These are phyloP conservation scores for Falco columbarius DNA, from an alignment of 2,797 vertebrate genomes.

Conservation along the genomic window DNA sequence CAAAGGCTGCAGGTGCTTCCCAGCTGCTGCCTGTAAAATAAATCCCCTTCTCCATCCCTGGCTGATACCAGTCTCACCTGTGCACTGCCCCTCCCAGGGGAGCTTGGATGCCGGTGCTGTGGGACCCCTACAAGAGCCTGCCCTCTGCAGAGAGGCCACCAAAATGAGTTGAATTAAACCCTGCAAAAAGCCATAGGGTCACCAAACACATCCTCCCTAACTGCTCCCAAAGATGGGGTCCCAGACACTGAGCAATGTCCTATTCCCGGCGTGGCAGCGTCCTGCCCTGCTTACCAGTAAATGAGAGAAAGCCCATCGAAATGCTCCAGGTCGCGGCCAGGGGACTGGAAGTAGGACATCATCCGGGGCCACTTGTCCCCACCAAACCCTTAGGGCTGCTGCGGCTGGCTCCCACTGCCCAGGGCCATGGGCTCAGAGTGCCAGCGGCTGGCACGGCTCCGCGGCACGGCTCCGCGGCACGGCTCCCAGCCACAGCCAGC, in stretches of 20 bases:
- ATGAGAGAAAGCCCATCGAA: slow-evolving; percentile 89
- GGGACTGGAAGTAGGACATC: slow-evolving; percentile 84
- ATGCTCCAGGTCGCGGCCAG: slow-evolving; percentile 82
- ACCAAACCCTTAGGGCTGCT: neutral
- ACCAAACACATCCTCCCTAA: accelerated
- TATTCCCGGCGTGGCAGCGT: accelerated
- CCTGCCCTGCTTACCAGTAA: slow-evolving; percentile 83
- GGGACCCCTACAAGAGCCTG: accelerated
- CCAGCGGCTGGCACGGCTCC: neutral
- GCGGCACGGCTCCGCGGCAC: neutral
- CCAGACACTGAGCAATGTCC: accelerated
- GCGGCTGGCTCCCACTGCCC: neutral
- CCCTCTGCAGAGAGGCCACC: accelerated
- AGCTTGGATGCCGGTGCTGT: neutral
- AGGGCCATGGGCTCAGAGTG: neutral
- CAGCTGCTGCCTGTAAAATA: neutral
- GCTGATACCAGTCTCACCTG: neutral
- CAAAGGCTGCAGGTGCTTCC: accelerated
- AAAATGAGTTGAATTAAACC: neutral
- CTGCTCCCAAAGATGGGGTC: accelerated
- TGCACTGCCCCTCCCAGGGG: neutral
- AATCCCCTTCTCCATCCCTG: neutral
- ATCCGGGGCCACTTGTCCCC: neutral
- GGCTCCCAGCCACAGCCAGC: neutral
- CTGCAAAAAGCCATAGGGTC: accelerated